A percentile compares a stretch with the other conserved stretches of the same genome.
Conservation (phyloP, 2,113 vertebrate species). For the Ptyas mucosa region DNA sequence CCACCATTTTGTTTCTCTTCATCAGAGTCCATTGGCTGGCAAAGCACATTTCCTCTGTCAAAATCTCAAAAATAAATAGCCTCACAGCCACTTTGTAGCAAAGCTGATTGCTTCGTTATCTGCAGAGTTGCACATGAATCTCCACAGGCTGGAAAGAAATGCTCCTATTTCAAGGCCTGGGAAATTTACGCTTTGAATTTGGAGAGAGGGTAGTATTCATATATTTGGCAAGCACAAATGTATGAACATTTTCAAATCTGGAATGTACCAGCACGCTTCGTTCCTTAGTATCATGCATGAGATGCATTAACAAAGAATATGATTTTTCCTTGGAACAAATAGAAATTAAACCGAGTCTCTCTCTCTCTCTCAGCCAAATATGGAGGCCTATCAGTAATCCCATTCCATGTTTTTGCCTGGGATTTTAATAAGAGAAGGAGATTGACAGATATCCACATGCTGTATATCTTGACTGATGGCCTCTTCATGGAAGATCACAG, state of each 20-base stretch:
- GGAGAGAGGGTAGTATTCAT: slow-evolving; percentile 7
- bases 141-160: slow-evolving; percentile 6
- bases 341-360: not conserved
- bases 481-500: not conserved
- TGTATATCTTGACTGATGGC: not conserved
- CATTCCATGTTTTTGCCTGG: not conserved
- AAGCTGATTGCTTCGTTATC: slow-evolving; percentile 20
- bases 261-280: not conserved
- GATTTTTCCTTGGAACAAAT: not conserved
- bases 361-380: not conserved
- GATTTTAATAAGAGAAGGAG: not conserved
- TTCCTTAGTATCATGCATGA: not conserved
- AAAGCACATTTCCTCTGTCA: slow-evolving; percentile 31
- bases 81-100: slow-evolving; percentile 37
- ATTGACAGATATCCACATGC: not conserved
- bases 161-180: not conserved
- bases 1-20: slow-evolving; percentile 4
- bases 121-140: slow-evolving; percentile 43
- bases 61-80: slow-evolving; percentile 37
- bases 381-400: not conserved
- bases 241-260: not conserved
- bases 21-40: slow-evolving; percentile 11
- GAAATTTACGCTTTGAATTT: slow-evolving; percentile 12
- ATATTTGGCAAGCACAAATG: not conserved
- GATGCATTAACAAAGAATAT: too few relatives aligned